Percentiles rank a stretch among this genome's conserved stretches.
Evolutionary conservation across 2,888 invertebrate genomes (phyloP).

Genomic region (Coelopa pilipes): DNA sequence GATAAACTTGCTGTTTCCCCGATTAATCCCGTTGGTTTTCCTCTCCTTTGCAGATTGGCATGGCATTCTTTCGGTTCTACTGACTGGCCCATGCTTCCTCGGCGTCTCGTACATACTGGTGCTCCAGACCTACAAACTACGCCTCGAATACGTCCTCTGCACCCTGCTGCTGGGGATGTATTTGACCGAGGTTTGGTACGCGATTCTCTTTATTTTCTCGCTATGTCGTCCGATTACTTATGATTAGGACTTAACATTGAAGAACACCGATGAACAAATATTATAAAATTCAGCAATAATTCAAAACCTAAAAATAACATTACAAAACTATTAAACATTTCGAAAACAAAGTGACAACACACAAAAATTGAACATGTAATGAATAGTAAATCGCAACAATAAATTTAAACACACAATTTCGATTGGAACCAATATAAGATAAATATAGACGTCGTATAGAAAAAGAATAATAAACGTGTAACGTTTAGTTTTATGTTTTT

Average conservation of each 20-base stretch:
- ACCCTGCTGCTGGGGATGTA: slow-evolving; percentile 86
- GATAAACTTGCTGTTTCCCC: slow-evolving; percentile 18
- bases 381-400: slow-evolving; percentile 3
- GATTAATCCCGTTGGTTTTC: slow-evolving; percentile 38
- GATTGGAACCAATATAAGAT: slow-evolving; percentile 58
- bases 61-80: slow-evolving; percentile 81
- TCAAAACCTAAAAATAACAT: slow-evolving; percentile 33
- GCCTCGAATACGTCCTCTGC: slow-evolving; percentile 88
- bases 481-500: slow-evolving; percentile 10
- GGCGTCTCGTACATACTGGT: slow-evolving; percentile 87
- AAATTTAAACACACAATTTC: slow-evolving; percentile 45
- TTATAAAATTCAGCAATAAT: slow-evolving; percentile 28
- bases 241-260: slow-evolving; percentile 57
- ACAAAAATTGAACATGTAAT: not conserved
- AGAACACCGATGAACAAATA: slow-evolving; percentile 26
- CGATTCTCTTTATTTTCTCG: slow-evolving; percentile 76
- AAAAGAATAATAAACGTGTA: not conserved
- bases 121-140: slow-evolving; percentile 88
- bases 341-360: not conserved
- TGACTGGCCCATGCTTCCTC: slow-evolving; percentile 84
- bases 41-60: slow-evolving; percentile 73
- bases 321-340: not conserved
- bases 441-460: slow-evolving; percentile 43
- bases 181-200: slow-evolving; percentile 69
- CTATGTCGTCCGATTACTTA: slow-evolving; percentile 73